Conservation (phyloP, 2,113 vertebrate genomes). For the Trematomus loennbergii region DNA sequence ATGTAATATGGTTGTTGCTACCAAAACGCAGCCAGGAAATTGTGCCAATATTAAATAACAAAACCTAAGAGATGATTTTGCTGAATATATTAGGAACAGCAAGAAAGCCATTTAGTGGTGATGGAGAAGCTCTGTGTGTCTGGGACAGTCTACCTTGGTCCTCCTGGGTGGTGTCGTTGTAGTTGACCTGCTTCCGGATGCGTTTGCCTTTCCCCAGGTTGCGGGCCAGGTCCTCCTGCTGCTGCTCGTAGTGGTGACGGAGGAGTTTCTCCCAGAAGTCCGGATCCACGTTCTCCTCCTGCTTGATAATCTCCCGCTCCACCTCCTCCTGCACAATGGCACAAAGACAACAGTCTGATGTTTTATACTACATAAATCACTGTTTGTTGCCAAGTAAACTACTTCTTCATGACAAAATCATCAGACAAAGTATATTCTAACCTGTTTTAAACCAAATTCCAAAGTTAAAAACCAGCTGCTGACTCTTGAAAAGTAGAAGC, state of each 20-base stretch:
- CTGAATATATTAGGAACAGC: too few species aligned
- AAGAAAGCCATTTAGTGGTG: neutral
- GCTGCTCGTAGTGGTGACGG: constrained; percentile 97
- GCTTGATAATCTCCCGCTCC: constrained; percentile 98
- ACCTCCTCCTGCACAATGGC: constrained; percentile 90
- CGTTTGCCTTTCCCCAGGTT: constrained; percentile 97
- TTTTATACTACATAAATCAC: neutral
- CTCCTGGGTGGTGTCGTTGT: constrained; percentile 97
- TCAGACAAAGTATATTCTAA: too few species aligned
- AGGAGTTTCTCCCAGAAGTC: constrained; percentile 99
- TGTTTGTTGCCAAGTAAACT: too few species aligned
- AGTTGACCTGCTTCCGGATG: constrained; percentile 98
- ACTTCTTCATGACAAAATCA: too few species aligned
- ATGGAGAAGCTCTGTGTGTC: neutral
- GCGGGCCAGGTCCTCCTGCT: constrained; percentile 96
- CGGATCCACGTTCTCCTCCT: constrained; percentile 98
- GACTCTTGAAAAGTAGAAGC: too few species aligned
- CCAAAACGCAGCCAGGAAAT: neutral
- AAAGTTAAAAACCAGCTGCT: too few species aligned
- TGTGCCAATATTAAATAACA: neutral
- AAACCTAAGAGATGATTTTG: too few species aligned
- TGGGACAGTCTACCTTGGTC: constrained; percentile 90
- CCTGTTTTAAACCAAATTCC: too few species aligned
- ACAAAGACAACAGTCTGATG: neutral
- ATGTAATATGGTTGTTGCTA: neutral